Base-by-base conservation (phyloP, 1,140 invertebrate genomes). In the Batillaria attramentaria region DNA sequence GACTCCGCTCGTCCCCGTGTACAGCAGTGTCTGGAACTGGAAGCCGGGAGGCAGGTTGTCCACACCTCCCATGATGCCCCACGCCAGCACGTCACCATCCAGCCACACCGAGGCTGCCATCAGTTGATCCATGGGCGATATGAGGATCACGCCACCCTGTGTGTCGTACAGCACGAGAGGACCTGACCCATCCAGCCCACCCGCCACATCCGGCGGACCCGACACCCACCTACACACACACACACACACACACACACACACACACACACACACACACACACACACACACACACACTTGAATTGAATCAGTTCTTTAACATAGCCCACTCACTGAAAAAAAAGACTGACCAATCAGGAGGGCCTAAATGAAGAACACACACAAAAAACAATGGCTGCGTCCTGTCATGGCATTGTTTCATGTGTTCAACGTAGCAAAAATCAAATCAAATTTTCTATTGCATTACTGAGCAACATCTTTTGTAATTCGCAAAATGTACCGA, bases 11-110 rank as follows among this genome's bases (percentile, higher is more conserved):
- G 46, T 20, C 2, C 65, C 62, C 6, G n/a, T 35, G 24, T 65
- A 65, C 35, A 76, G 18, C 37, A 76, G 24, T 20, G 57, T 65
- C 41, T 31, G 41, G 33, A 62, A 8, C 2, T 10, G n/a, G 57
- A 41, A 76, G 20, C 74, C 74, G 18, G 74, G 1, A 39, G 74
- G 74, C 2, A 76, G 10, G 28, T 57, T 16, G n/a, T 76, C 74
- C 28, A 76, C 74, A 20, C 74, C 74, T 31, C 74, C 74, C 74
- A 76, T 76, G 35, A 65, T 39, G 16, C 74, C 74, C 74, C 74
- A 76, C 28, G 57, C 57, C 62, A 43, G 2, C 57, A 43, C 41
- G 2, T 75, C 54, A 3, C 62, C 62, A 28, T 31, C 4, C 41
- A 43, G 20, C 68, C 68, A 70, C 41, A 70, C 42, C 24, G 68